phyloP scores from a whole-genome alignment of 2,113 vertebrate genomes.

The Apistogramma diplotaenia region DNA sequence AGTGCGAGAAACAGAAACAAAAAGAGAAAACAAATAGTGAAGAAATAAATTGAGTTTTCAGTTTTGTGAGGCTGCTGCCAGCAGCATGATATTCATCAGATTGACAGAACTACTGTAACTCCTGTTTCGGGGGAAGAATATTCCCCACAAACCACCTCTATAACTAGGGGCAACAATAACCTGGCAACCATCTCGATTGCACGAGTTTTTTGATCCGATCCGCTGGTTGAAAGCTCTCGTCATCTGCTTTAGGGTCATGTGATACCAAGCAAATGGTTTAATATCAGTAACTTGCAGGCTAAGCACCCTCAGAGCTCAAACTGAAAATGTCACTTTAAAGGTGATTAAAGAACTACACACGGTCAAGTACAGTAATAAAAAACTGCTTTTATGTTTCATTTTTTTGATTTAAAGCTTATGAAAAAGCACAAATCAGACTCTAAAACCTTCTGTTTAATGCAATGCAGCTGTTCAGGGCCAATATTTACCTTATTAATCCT shows the following conservation, averaged over 20 bases:
- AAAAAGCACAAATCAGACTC: background rate
- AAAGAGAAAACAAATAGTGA: slow-evolving; percentile 14
- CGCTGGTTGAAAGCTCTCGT: slow-evolving; percentile 65
- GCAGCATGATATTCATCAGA: slow-evolving; percentile 44
- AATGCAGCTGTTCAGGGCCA: background rate
- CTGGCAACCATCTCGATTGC: slow-evolving; percentile 80
- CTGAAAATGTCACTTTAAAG: background rate
- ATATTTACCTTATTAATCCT: background rate
- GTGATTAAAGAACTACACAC: background rate
- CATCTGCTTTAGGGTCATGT: slow-evolving; percentile 13
- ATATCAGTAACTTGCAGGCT: background rate
- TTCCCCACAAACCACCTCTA: slow-evolving; percentile 63
- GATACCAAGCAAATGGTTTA: background rate
- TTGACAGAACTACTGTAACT: slow-evolving; percentile 35
- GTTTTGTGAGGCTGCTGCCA: slow-evolving; percentile 22
- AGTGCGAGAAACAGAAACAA: slow-evolving; percentile 17
- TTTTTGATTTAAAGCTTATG: background rate
- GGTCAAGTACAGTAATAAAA: background rate
- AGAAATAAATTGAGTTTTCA: background rate
- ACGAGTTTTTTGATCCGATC: slow-evolving; percentile 74
- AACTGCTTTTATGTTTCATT: background rate
- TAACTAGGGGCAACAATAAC: slow-evolving; percentile 83
- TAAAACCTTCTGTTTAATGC: background rate
- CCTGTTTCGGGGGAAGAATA: slow-evolving; percentile 61
- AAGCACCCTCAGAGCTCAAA: background rate